phyloP scores from a whole-genome alignment of 2,888 invertebrate species.

The Rotaria macrura region DNA sequence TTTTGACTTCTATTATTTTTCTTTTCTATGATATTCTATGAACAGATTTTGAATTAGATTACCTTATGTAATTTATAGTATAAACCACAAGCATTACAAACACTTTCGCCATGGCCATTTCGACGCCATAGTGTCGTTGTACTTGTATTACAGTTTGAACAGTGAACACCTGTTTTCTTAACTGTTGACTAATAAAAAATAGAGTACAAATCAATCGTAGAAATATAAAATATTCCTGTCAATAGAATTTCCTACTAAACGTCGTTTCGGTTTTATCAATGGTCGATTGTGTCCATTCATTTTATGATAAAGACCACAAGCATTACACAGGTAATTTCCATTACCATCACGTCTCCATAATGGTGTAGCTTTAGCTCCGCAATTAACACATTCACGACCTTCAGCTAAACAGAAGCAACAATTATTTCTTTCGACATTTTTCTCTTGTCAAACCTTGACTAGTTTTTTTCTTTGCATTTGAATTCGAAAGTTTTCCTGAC shows the following conservation, averaged over 20 bases:
- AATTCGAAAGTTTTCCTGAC: neutral
- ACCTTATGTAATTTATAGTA: constrained; percentile 34
- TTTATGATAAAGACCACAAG: constrained; percentile 34
- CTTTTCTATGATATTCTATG: neutral
- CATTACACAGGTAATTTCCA: constrained; percentile 34
- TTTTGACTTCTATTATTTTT: neutral
- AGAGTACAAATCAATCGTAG: neutral
- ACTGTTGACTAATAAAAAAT: constrained; percentile 25
- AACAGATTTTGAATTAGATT: neutral
- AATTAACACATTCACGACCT: constrained; percentile 34
- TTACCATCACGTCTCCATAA: constrained; percentile 34
- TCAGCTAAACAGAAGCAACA: neutral
- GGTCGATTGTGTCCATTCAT: constrained; percentile 35
- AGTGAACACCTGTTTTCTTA: constrained; percentile 33
- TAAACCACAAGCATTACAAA: constrained; percentile 35
- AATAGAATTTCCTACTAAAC: neutral
- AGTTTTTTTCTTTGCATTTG: neutral
- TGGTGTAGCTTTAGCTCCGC: constrained; percentile 32
- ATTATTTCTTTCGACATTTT: no score
- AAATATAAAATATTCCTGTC: no score
- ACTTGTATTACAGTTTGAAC: constrained; percentile 33
- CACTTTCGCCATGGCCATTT: constrained; percentile 31
- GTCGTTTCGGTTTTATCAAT: constrained; percentile 32
- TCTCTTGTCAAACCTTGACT: neutral
- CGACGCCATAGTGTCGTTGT: constrained; percentile 34